A percentile compares a stretch with the other conserved stretches of the same genome.
These are phyloP conservation scores for Onchidella celtica DNA, from an alignment of 2,888 invertebrate species.

Conservation along the genomic window DNA sequence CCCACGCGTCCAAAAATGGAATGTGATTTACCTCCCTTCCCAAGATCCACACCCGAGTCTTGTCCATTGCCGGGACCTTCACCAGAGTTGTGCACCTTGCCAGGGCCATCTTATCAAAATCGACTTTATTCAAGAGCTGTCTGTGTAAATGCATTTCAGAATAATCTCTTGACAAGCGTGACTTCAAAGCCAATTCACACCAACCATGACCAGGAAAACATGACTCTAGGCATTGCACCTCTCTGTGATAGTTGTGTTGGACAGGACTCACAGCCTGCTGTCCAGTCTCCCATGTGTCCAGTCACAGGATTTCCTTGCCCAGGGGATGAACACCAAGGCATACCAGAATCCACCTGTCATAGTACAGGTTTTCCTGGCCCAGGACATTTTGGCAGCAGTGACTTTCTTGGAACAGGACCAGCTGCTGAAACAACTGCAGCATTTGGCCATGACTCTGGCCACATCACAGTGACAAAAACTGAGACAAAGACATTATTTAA, in stretches of 20 bases:
- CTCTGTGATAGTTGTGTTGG: constrained; percentile 17
- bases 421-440: background rate
- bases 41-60: constrained; percentile 32
- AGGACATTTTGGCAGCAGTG: constrained; percentile 32
- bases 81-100: constrained; percentile 25
- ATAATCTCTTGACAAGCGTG: background rate
- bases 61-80: constrained; percentile 29
- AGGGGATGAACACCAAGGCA: constrained; percentile 9
- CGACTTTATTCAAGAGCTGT: background rate
- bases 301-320: constrained; percentile 48
- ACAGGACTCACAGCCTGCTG: constrained; percentile 6
- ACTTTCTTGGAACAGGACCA: background rate
- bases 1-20: background rate
- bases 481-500: constrained; percentile 35
- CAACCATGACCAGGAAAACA: background rate
- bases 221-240: background rate
- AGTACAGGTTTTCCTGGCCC: constrained; percentile 44
- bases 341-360: constrained; percentile 37
- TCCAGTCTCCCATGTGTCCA: constrained; percentile 42
- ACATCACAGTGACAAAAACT: constrained; percentile 18
- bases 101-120: constrained; percentile 20
- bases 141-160: constrained; percentile 21
- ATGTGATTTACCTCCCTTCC: constrained; percentile 33
- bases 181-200: background rate
- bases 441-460: background rate